Evolutionary conservation across 35 echinoderm and acorn worm species (phyloP).

Genomic region (Apostichopus parvimensis): DNA sequence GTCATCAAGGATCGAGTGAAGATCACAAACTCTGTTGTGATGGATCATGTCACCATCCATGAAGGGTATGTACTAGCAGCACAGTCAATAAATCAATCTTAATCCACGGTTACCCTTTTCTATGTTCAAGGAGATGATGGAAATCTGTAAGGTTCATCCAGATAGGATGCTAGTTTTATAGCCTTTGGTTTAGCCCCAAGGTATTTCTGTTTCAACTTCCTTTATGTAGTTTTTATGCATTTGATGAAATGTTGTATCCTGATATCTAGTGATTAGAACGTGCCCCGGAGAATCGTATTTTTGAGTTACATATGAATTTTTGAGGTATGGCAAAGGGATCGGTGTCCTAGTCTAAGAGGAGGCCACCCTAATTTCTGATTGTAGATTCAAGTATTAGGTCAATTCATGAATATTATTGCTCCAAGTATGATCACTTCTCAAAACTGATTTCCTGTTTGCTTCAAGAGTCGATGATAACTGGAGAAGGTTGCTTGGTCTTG

Average conservation of each 20-base stretch:
- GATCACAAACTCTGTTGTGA: constrained; percentile 87
- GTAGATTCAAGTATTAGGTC: neutral
- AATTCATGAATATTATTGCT: neutral
- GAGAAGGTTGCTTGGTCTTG: no score
- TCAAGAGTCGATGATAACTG: no score
- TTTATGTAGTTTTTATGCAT: no score
- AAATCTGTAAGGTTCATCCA: no score
- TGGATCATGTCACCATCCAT: constrained; percentile 97
- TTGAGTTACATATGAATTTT: no score
- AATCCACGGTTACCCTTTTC: neutral
- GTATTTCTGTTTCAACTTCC: neutral
- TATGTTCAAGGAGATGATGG: neutral
- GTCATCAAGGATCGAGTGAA: constrained; percentile 91
- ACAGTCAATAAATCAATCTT: neutral
- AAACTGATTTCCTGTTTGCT: no score
- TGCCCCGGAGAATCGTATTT: no score
- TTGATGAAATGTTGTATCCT: no score
- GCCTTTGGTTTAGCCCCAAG: neutral
- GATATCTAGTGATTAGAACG: no score
- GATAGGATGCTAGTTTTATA: neutral
- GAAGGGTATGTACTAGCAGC: constrained; percentile 83
- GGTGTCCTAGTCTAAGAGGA: no score
- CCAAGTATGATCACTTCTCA: neutral
- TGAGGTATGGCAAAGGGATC: no score
- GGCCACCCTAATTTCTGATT: no score